Percentiles rank a stretch among this genome's conserved stretches.
Conservation (phyloP, 2,113 vertebrate species). For the Dinomys branickii region DNA sequence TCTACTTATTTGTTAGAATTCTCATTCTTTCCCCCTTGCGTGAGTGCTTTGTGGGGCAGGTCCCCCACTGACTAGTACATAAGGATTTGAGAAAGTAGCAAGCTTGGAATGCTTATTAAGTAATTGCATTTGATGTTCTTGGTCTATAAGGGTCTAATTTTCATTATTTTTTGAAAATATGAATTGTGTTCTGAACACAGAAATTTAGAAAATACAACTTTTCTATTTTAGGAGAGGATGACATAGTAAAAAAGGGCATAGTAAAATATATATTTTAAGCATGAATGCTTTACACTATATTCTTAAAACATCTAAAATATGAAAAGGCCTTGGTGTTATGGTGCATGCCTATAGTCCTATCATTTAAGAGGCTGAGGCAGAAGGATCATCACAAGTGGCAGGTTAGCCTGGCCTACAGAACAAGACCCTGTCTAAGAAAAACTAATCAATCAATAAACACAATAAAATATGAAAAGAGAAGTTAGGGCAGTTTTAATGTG, state of each 20-base stretch:
- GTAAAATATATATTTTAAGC: background rate
- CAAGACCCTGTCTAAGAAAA: background rate
- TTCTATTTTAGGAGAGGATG: slow-evolving; percentile 3
- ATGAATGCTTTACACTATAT: background rate
- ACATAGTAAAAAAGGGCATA: background rate
- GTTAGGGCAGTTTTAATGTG: background rate
- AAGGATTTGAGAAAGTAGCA: background rate
- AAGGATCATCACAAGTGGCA: background rate
- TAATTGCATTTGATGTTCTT: slow-evolving; percentile 21
- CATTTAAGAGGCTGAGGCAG: background rate
- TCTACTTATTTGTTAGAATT: slow-evolving; percentile 50
- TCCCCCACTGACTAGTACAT: background rate
- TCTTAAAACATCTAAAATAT: background rate
- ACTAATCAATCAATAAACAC: background rate
- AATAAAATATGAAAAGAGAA: background rate
- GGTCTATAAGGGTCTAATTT: background rate
- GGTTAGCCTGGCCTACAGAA: background rate
- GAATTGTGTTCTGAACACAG: background rate
- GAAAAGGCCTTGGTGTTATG: background rate
- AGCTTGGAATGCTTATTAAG: background rate
- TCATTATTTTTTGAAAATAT: background rate
- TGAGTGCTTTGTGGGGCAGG: slow-evolving; percentile 8
- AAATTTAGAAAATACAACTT: background rate
- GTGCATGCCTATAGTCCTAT: background rate
- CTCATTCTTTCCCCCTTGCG: slow-evolving; percentile 29